A percentile compares a stretch with the other conserved stretches of the same genome.
phyloP scores from a whole-genome alignment of 2,797 vertebrate genomes.

The Syngnathus acus region DNA sequence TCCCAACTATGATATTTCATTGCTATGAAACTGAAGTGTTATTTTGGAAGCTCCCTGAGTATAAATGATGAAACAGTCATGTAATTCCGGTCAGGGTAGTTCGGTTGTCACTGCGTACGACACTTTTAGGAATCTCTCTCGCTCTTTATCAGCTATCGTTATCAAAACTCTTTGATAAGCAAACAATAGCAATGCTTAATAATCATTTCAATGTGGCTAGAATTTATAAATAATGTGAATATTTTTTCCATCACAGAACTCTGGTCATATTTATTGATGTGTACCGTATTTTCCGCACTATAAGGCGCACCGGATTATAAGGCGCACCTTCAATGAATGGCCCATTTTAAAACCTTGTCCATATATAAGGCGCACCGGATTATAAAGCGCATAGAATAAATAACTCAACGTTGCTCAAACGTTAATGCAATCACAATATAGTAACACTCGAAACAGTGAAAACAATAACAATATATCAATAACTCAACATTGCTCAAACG shows the following conservation, averaged over 20 bases:
- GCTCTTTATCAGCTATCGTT: too few relatives aligned
- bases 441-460: too few relatives aligned
- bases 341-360: too few relatives aligned
- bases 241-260: not conserved
- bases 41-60: not conserved
- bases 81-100: conserved; percentile 17
- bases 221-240: not conserved
- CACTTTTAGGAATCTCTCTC: not conserved
- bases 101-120: not conserved
- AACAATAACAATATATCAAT: too few relatives aligned
- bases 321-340: too few relatives aligned
- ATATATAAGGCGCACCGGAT: too few relatives aligned
- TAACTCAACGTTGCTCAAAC: too few relatives aligned
- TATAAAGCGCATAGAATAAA: too few relatives aligned
- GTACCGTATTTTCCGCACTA: too few relatives aligned
- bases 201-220: not conserved
- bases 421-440: too few relatives aligned
- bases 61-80: conserved; percentile 27
- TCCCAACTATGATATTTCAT: conserved; percentile 1
- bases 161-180: not conserved
- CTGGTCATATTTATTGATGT: not conserved
- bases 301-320: too few relatives aligned
- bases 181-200: not conserved
- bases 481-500: too few relatives aligned
- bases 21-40: not conserved